Evolutionary conservation across 92 coral and sea anemone genomes (phyloP).

Genomic region (Porites divaricata): DNA sequence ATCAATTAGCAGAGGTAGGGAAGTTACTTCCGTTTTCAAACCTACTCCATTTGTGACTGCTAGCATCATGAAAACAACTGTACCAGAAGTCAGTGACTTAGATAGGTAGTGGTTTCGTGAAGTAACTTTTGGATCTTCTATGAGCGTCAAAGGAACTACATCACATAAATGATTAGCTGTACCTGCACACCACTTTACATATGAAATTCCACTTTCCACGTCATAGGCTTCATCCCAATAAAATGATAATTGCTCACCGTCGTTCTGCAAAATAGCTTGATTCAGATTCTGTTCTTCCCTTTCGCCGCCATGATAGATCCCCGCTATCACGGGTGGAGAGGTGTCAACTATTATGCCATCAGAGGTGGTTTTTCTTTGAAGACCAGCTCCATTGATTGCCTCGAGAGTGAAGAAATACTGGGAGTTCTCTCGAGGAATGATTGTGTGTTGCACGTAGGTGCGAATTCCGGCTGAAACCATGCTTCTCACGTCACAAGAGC

Average conservation of each 20-base stretch:
- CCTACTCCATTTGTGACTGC: slow-evolving; percentile 78
- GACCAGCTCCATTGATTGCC: slow-evolving; percentile 87
- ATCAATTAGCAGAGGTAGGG: slow-evolving; percentile 70
- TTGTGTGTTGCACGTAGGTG: slow-evolving; percentile 43
- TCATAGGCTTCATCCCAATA: slow-evolving; percentile 67
- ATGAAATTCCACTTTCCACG: slow-evolving; percentile 68
- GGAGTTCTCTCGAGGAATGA: slow-evolving; percentile 53
- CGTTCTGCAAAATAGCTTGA: not conserved
- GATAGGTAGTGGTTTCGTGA: slow-evolving; percentile 44
- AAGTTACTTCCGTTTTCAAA: slow-evolving; percentile 16
- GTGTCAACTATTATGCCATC: slow-evolving; percentile 82
- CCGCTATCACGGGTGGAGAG: slow-evolving; percentile 66
- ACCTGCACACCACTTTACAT: slow-evolving; percentile 72
- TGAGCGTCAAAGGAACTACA: slow-evolving; percentile 44
- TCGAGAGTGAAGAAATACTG: slow-evolving; percentile 74
- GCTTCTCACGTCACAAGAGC: slow-evolving; percentile 63
- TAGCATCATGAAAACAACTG: slow-evolving; percentile 49
- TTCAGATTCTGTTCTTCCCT: not conserved
- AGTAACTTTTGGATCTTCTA: slow-evolving; percentile 20
- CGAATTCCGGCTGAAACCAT: slow-evolving; percentile 52
- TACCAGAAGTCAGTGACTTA: slow-evolving; percentile 71
- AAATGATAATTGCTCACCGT: slow-evolving; percentile 39
- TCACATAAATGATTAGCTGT: slow-evolving; percentile 44
- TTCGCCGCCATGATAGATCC: slow-evolving; percentile 3
- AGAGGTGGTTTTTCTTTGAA: slow-evolving; percentile 49